Evolutionary conservation across 1,140 invertebrate genomes (phyloP).

Genomic region (Augochlora pura): DNA sequence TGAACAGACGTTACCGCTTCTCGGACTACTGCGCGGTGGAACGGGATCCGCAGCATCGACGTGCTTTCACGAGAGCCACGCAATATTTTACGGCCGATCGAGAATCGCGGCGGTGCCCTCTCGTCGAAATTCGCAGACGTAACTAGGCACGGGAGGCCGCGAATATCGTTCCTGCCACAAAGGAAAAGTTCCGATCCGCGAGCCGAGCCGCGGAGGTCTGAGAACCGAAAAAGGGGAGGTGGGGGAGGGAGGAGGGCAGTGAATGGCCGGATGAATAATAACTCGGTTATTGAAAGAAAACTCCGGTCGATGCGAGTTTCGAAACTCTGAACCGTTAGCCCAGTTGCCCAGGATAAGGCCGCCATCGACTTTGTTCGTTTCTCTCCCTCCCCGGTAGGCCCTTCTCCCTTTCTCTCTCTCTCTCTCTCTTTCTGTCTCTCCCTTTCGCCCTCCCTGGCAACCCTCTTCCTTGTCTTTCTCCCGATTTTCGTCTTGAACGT

Average conservation of each 20-base stretch:
- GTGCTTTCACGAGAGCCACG: constrained; percentile 4
- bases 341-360: constrained; percentile 59
- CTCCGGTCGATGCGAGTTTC: constrained; percentile 63
- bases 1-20: too few species aligned
- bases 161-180: too few species aligned
- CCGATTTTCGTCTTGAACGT: constrained; percentile 20
- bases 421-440: neutral
- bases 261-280: constrained; percentile 70
- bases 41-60: neutral
- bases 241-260: constrained; percentile 42
- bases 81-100: constrained; percentile 37
- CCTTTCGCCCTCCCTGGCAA: neutral
- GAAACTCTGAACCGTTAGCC: constrained; percentile 70
- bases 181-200: neutral
- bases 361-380: constrained; percentile 7
- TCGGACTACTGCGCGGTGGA: too few species aligned
- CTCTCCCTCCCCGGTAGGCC: neutral
- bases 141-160: too few species aligned
- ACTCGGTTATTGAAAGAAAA: constrained; percentile 71
- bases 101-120: neutral
- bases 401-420: neutral
- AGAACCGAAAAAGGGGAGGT: neutral
- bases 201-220: neutral
- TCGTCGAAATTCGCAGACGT: constrained; percentile 2
- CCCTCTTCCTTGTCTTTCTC: neutral